Conservation (phyloP, 2,797 vertebrate genomes). For the Syngnathus rostellatus region DNA sequence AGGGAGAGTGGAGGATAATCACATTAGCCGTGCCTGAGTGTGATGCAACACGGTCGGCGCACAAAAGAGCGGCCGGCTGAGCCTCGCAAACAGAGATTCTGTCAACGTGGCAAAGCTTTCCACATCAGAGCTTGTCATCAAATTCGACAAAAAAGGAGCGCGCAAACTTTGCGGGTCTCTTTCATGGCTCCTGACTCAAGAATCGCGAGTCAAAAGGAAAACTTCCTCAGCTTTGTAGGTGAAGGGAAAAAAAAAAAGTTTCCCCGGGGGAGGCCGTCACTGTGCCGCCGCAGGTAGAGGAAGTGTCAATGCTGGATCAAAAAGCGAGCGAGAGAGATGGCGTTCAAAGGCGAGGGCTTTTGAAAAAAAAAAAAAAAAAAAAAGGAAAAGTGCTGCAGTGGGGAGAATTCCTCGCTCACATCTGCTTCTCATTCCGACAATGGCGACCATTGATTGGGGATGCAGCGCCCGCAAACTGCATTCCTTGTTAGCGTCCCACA, state of each 20-base stretch:
- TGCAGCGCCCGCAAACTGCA: conserved; percentile 21
- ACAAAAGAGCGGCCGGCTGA: conserved; percentile 22
- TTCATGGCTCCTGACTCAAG: no score
- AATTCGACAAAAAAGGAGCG: conserved; percentile 25
- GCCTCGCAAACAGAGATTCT: conserved; percentile 35
- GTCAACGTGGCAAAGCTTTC: conserved; percentile 60
- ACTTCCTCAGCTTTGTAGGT: conserved; percentile 1
- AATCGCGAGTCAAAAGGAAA: neutral
- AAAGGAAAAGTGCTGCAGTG: conserved; percentile 73
- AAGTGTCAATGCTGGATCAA: conserved; percentile 14
- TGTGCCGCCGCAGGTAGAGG: conserved; percentile 33
- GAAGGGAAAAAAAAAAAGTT: conserved; percentile 10
- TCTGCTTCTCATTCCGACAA: conserved; percentile 91
- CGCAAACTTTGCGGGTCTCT: conserved; percentile 23
- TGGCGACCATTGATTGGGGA: conserved; percentile 71
- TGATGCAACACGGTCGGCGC: conserved; percentile 35
- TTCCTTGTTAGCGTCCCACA: conserved; percentile 3
- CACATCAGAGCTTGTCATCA: conserved; percentile 31
- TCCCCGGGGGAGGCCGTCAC: conserved; percentile 20
- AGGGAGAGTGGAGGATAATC: conserved; percentile 40
- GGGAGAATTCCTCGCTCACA: conserved; percentile 79
- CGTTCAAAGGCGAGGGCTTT: conserved; percentile 41
- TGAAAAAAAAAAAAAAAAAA: conserved; percentile 26
- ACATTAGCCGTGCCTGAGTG: conserved; percentile 35
- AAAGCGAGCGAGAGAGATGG: conserved; percentile 32